phyloP scores from a whole-genome alignment of 2,888 invertebrate genomes.

The Ecliptopera silaceata region DNA sequence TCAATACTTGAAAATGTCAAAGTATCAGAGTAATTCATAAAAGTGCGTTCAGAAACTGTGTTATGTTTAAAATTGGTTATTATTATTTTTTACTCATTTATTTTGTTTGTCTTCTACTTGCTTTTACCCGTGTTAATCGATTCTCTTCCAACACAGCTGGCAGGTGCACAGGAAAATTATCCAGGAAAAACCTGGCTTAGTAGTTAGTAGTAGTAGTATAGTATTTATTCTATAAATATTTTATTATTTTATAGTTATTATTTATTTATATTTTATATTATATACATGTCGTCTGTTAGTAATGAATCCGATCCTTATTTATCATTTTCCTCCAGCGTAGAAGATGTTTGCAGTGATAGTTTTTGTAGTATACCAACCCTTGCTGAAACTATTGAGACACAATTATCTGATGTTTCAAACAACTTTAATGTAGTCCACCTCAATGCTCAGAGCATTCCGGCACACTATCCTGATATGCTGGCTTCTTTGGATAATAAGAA shows the following conservation, averaged over 20 bases:
- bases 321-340: background rate
- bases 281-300: background rate
- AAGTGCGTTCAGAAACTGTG: too few relatives aligned
- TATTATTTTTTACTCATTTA: too few relatives aligned
- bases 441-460: background rate
- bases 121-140: too few relatives aligned
- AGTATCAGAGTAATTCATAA: too few relatives aligned
- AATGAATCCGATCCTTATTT: background rate
- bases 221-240: too few relatives aligned
- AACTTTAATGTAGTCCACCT: constrained; percentile 10
- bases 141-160: too few relatives aligned
- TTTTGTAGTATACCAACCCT: constrained; percentile 9
- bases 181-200: too few relatives aligned
- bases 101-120: too few relatives aligned
- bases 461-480: constrained; percentile 7
- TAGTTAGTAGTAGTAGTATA: too few relatives aligned
- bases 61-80: too few relatives aligned
- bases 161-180: too few relatives aligned
- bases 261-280: background rate
- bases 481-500: constrained; percentile 7
- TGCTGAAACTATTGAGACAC: background rate
- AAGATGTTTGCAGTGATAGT: constrained; percentile 1
- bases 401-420: constrained; percentile 1
- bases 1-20: too few relatives aligned
- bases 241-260: background rate